Evolutionary conservation across 2,888 invertebrate genomes (phyloP).

Genomic region (Galerucella pusilla): DNA sequence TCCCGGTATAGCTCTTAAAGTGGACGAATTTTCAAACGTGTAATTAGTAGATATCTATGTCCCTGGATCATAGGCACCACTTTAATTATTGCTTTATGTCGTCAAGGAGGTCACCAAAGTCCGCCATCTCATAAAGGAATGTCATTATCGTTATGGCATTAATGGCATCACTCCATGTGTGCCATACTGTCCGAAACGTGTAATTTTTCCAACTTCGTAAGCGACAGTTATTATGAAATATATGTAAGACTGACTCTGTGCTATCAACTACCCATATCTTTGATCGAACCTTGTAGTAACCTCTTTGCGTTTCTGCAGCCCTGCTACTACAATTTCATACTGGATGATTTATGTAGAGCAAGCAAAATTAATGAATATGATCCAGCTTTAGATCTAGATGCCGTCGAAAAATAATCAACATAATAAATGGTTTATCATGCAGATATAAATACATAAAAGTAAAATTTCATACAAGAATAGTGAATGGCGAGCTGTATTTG

Average conservation of each 20-base stretch:
- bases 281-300: not conserved
- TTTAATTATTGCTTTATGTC: no score
- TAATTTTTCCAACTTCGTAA: no score
- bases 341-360: conserved; percentile 63
- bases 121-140: no score
- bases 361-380: conserved; percentile 45
- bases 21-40: no score
- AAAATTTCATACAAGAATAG: not conserved
- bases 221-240: no score
- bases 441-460: not conserved
- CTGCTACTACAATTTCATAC: conserved; percentile 57
- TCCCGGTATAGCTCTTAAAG: no score
- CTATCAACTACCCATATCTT: conserved; percentile 1
- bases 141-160: no score
- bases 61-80: no score
- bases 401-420: not conserved
- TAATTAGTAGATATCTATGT: no score
- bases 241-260: conserved; percentile 11
- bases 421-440: not conserved
- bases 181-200: no score
- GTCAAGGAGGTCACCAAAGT: no score
- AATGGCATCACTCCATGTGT: no score
- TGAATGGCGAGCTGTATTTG: not conserved
- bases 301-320: conserved; percentile 47
- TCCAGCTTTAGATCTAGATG: conserved; percentile 14